Conservation (phyloP, 2,888 invertebrate genomes). For the Ferrisia virgata region DNA sequence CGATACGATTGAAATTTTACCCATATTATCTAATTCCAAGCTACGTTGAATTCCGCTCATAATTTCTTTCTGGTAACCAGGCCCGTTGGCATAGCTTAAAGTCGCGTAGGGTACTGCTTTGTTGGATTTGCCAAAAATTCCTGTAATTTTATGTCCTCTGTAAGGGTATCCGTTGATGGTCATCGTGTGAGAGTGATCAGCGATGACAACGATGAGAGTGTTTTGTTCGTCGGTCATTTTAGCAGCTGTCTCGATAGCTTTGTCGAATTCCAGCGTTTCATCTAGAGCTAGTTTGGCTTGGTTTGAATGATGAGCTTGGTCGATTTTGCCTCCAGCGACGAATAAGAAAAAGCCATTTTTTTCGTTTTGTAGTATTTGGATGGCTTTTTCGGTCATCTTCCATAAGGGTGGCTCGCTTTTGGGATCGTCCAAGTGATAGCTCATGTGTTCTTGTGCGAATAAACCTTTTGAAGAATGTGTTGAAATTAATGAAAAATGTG, state of each 20-base stretch:
- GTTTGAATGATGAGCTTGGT: slow-evolving; percentile 72
- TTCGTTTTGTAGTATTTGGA: slow-evolving; percentile 64
- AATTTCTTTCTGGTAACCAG: neutral
- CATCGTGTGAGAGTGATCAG: slow-evolving; percentile 78
- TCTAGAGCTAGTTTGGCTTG: slow-evolving; percentile 67
- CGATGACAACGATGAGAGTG: slow-evolving; percentile 68
- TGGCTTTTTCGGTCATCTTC: slow-evolving; percentile 77
- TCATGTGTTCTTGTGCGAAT: slow-evolving; percentile 67
- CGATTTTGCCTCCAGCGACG: slow-evolving; percentile 70
- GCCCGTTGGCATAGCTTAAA: slow-evolving; percentile 71
- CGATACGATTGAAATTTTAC: slow-evolving; percentile 29
- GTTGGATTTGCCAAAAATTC: slow-evolving; percentile 55
- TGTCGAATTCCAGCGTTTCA: slow-evolving; percentile 73
- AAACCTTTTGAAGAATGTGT: slow-evolving; percentile 56
- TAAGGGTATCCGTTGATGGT: slow-evolving; percentile 71
- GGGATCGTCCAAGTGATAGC: slow-evolving; percentile 64
- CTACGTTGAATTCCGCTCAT: neutral
- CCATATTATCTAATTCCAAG: slow-evolving; percentile 35
- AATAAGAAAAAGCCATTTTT: slow-evolving; percentile 71
- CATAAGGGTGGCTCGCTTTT: slow-evolving; percentile 66
- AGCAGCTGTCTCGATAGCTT: slow-evolving; percentile 64
- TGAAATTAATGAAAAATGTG: neutral
- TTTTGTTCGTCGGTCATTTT: slow-evolving; percentile 57
- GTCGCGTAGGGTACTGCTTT: slow-evolving; percentile 64
- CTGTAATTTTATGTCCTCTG: slow-evolving; percentile 62